Evolutionary conservation across 2,888 invertebrate species (phyloP).

Genomic region (Lasiommata megera): DNA sequence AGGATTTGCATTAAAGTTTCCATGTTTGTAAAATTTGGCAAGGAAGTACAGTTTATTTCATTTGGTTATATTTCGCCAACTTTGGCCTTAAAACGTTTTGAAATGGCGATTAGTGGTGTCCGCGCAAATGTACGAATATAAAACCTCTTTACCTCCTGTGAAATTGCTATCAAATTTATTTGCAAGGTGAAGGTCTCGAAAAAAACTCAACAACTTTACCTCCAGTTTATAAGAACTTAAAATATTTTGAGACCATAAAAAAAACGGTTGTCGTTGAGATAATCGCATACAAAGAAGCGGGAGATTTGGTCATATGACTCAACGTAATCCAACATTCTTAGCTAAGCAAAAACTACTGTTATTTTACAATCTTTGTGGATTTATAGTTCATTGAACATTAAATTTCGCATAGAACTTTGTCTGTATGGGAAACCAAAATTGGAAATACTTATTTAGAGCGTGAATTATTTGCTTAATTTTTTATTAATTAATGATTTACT

Average conservation of each 20-base stretch:
- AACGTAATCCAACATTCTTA: not conserved
- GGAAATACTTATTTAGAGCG: too few relatives aligned
- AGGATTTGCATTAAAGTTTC: conserved; percentile 8
- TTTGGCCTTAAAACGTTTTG: not conserved
- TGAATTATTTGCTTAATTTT: too few relatives aligned
- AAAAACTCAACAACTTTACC: too few relatives aligned
- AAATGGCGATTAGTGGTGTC: not conserved
- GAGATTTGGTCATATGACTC: conserved; percentile 29
- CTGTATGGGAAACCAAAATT: too few relatives aligned
- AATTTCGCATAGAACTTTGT: too few relatives aligned
- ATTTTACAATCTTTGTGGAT: too few relatives aligned
- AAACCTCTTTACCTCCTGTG: not conserved
- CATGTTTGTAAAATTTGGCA: conserved; percentile 6
- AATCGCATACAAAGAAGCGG: conserved; percentile 14
- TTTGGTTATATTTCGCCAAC: not conserved
- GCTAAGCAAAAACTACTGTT: too few relatives aligned
- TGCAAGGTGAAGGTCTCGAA: not conserved
- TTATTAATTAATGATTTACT: too few relatives aligned
- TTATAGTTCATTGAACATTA: too few relatives aligned
- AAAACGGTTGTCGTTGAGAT: not conserved
- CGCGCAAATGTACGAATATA: not conserved
- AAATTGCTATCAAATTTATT: not conserved
- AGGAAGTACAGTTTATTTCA: conserved; percentile 6
- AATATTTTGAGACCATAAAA: too few relatives aligned
- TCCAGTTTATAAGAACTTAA: too few relatives aligned